phyloP scores from a whole-genome alignment of 2,113 vertebrate genomes.

The Takifugu flavidus region DNA sequence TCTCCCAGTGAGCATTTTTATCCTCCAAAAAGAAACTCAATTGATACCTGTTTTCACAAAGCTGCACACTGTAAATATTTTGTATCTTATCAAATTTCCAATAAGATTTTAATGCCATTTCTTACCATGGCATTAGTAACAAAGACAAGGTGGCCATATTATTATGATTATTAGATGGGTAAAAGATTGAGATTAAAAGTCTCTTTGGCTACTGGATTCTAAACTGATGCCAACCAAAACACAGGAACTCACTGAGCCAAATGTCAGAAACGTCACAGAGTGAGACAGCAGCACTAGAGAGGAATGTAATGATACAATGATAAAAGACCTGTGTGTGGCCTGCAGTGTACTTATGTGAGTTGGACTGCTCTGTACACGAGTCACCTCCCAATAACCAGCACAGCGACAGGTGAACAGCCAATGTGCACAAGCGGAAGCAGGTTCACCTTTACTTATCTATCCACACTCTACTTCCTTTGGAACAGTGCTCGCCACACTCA shows the following conservation, averaged over 20 bases:
- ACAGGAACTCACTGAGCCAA: slow-evolving; percentile 40
- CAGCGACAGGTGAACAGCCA: slow-evolving; percentile 20
- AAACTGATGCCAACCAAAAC: slow-evolving; percentile 32
- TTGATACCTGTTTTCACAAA: too few relatives aligned
- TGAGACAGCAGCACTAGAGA: slow-evolving; percentile 1
- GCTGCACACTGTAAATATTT: too few relatives aligned
- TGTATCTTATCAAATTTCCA: too few relatives aligned
- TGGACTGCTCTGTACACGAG: slow-evolving; percentile 36
- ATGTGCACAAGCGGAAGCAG: slow-evolving; percentile 28
- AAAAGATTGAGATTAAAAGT: too few relatives aligned
- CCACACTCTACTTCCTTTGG: slow-evolving; percentile 44
- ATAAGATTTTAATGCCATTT: too few relatives aligned
- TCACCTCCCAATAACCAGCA: slow-evolving; percentile 40
- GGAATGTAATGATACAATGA: background rate
- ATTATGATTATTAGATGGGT: too few relatives aligned
- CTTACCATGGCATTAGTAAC: too few relatives aligned
- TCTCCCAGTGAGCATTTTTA: too few relatives aligned
- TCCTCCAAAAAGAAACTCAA: too few relatives aligned
- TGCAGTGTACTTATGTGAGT: slow-evolving; percentile 50
- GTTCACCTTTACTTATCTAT: slow-evolving; percentile 46
- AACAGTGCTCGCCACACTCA: slow-evolving; percentile 14
- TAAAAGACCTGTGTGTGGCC: slow-evolving; percentile 11
- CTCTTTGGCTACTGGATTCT: background rate
- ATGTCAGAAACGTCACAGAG: slow-evolving; percentile 34
- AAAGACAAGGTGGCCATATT: too few relatives aligned